Base-by-base conservation (phyloP, 2,888 invertebrate species). In the Agrilus cyanescens region DNA sequence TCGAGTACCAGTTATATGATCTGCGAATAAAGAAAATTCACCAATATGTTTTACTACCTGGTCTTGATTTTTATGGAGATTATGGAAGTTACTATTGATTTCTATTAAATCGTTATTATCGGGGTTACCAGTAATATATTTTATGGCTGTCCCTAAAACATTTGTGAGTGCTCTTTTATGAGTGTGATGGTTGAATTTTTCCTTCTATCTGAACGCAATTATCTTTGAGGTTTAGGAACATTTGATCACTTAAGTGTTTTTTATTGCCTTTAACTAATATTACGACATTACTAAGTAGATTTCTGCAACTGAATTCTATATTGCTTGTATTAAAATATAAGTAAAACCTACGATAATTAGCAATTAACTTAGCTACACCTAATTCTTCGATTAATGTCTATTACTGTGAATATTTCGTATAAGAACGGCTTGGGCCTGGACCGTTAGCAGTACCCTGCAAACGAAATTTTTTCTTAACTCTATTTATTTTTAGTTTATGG, bases 311-410 rank as follows among this genome's bases (percentile, higher is more conserved):
- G 30, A 45, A 15, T 30, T 45, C 46, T 46, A 49, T 40, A 16
- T 45, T 37, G 25, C 38, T 51, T 14, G 51, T 40, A 30, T 51
- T 52, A 46, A 50, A 49, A 38, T 51, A 51, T 41, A 51, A 52
- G 44, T 52, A 51, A 37, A 50, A 50, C 16, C 51, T 49, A 40
- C 49, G 53, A 38, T 46, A 53, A 38, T 52, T 48, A 18, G 38
- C 37, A 25, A 44, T 41, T 53, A 12, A 34, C n/a, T n/a, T n/a
- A n/a, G n/a, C n/a, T n/a, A n/a, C 25, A 12, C 49, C 45, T 36
- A 52, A 12, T 8, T 45, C 34, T 44, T 51, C 48, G 12, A 44
- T 8, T 29, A 44, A 38, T 46, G 49, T 30, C 50, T 48, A 20
- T 46, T 44, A 29, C 43, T 40, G 10, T 47, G 30, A 33, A 52